These are phyloP conservation scores for Alcedo quadribrachys DNA, from an alignment of 2,797 vertebrate species.

Conservation along the genomic window DNA sequence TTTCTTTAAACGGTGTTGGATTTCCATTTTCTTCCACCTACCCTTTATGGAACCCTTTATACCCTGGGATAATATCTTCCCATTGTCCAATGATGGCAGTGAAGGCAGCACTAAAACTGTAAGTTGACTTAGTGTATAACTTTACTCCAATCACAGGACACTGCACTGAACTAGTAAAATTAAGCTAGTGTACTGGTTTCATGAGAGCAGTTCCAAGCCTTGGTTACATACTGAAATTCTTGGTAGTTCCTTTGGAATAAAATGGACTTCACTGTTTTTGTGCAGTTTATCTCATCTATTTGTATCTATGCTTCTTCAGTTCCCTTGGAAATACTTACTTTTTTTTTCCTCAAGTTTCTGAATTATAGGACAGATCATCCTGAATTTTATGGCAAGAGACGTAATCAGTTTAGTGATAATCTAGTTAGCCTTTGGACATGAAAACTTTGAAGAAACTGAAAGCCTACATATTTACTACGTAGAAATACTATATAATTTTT, in stretches of 20 bases:
- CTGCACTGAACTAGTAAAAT: neutral
- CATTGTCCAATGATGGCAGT: slow-evolving; percentile 18
- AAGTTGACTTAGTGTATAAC: slow-evolving; percentile 53
- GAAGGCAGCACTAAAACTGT: slow-evolving; percentile 56
- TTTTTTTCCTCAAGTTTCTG: neutral
- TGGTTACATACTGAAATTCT: neutral
- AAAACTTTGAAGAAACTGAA: slow-evolving; percentile 10
- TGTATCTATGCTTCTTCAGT: neutral
- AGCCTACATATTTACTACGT: neutral
- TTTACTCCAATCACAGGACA: neutral
- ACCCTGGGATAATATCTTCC: slow-evolving; percentile 59
- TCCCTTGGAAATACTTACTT: neutral
- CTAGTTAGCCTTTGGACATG: neutral
- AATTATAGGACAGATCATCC: neutral
- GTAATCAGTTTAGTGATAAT: slow-evolving; percentile 5
- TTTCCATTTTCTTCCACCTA: slow-evolving; percentile 77
- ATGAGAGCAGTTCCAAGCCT: neutral
- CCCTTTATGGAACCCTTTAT: slow-evolving; percentile 73
- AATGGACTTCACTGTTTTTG: neutral
- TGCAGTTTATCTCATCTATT: neutral
- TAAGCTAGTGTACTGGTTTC: neutral
- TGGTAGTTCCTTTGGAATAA: neutral
- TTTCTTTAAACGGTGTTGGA: slow-evolving; percentile 78
- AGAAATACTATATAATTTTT: neutral
- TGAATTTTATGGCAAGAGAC: slow-evolving; percentile 1